phyloP scores from a whole-genome alignment of 2,797 vertebrate genomes.

The Fistularia commersonii region DNA sequence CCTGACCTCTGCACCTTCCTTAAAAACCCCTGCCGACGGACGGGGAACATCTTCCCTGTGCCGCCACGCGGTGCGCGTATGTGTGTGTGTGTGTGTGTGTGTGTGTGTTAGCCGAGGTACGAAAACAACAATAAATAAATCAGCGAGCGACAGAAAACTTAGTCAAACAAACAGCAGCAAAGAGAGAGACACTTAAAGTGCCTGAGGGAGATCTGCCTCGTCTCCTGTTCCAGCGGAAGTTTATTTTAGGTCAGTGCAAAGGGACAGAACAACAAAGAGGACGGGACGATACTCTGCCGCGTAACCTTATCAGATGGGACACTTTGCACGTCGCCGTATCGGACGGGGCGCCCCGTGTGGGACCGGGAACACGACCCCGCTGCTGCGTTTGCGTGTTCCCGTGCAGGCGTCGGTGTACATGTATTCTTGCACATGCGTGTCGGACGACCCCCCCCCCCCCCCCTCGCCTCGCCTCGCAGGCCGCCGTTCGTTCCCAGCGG shows the following conservation, averaged over 20 bases:
- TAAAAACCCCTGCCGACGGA: constrained; percentile 63
- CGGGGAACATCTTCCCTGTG: constrained; percentile 65
- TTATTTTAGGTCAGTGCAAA: constrained; percentile 46
- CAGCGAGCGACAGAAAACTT: constrained; percentile 26
- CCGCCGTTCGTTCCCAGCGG: no score
- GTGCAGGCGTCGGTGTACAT: no score
- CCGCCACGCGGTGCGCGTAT: constrained; percentile 12
- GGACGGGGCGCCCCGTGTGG: constrained; percentile 31
- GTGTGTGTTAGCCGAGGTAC: constrained; percentile 17
- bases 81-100: constrained; percentile 13
- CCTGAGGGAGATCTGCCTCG: constrained; percentile 7
- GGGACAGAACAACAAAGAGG: constrained; percentile 38
- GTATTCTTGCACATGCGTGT: no score
- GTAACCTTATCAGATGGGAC: constrained; percentile 40
- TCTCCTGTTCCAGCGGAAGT: constrained; percentile 40
- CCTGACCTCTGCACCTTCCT: constrained; percentile 64
- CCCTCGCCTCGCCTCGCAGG: no score
- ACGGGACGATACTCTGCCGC: constrained; percentile 16
- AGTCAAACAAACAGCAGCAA: constrained; percentile 38
- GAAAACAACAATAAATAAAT: constrained; percentile 48
- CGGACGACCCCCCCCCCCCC: no score
- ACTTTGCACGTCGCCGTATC: constrained; percentile 25
- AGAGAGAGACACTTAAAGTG: constrained; percentile 16
- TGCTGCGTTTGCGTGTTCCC: no score
- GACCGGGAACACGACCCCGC: no score